A percentile compares a stretch with the other conserved stretches of the same genome.
phyloP scores from a whole-genome alignment of 53 echinoderm and acorn worm genomes.

The Paelopatides confundens region DNA sequence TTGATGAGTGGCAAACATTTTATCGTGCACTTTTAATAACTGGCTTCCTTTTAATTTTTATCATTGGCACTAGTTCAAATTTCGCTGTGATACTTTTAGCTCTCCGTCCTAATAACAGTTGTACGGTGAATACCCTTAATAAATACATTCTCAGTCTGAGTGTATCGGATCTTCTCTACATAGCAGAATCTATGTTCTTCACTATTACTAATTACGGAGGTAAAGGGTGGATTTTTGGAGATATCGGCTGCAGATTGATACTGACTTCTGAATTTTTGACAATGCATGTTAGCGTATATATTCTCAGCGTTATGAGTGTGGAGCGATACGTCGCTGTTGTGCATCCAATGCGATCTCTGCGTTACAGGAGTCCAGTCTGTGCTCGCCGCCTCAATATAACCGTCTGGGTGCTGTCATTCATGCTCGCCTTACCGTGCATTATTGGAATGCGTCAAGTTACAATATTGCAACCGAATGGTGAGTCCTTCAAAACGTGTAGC shows the following conservation, averaged over 20 bases:
- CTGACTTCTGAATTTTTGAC: conserved; percentile 64
- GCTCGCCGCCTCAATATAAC: conserved; percentile 51
- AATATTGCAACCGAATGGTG: not conserved
- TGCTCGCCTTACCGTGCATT: conserved; percentile 52
- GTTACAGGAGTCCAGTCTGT: conserved; percentile 65
- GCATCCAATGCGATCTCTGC: conserved; percentile 74
- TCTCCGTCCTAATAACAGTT: conserved; percentile 27
- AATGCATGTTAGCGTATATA: conserved; percentile 64
- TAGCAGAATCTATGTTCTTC: conserved; percentile 70
- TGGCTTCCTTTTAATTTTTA: conserved; percentile 68
- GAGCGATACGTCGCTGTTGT: conserved; percentile 76
- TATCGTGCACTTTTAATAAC: conserved; percentile 55
- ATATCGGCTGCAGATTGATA: conserved; percentile 67
- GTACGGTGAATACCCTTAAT: conserved; percentile 70
- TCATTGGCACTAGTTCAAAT: conserved; percentile 64
- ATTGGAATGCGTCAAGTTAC: conserved; percentile 45
- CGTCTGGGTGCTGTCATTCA: conserved; percentile 62
- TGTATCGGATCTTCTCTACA: conserved; percentile 65
- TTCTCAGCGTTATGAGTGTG: conserved; percentile 71
- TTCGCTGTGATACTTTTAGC: conserved; percentile 58
- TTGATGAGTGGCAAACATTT: conserved; percentile 32
- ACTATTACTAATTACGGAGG: conserved; percentile 67
- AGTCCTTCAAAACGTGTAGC: conserved; percentile 19
- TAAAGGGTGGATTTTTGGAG: conserved; percentile 72
- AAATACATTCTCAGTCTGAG: conserved; percentile 75